Evolutionary conservation across 2,797 vertebrate species (phyloP).

Genomic region (Tachyglossus aculeatus): DNA sequence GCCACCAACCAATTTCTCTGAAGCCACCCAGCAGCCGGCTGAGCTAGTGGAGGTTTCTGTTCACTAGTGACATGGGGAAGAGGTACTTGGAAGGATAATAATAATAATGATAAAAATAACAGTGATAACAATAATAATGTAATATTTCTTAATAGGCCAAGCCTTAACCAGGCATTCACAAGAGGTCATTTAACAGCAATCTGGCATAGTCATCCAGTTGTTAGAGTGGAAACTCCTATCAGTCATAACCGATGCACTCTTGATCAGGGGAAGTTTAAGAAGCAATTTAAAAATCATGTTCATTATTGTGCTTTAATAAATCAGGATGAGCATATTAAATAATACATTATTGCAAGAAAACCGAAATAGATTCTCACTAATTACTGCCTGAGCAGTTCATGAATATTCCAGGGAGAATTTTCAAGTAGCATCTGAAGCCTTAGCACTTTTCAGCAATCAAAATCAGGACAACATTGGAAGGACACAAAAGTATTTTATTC

Average conservation of each 20-base stretch:
- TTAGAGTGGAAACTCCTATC: not conserved
- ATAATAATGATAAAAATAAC: no score
- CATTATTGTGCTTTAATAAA: not conserved
- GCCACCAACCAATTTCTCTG: conserved; percentile 9
- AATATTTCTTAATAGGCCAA: not conserved
- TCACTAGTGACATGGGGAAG: not conserved
- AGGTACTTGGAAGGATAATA: no score
- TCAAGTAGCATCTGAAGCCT: conserved; percentile 1
- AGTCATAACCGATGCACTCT: conserved; percentile 3
- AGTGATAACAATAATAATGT: no score
- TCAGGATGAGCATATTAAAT: not conserved
- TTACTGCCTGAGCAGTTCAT: not conserved
- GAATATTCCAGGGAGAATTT: not conserved
- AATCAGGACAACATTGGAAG: not conserved
- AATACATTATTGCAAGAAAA: not conserved
- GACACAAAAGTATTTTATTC: not conserved
- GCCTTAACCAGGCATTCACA: not conserved
- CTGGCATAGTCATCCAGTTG: not conserved
- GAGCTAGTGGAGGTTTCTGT: conserved; percentile 13
- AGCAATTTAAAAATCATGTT: conserved; percentile 13
- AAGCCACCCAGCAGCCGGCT: conserved; percentile 8
- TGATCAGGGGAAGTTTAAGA: not conserved
- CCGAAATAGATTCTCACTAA: conserved; percentile 12
- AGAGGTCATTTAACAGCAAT: not conserved
- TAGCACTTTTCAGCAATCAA: not conserved